A percentile compares a stretch with the other conserved stretches of the same genome.
These are phyloP conservation scores for Mormyrus iriodes DNA, from an alignment of 2,113 vertebrate species.

Conservation along the genomic window DNA sequence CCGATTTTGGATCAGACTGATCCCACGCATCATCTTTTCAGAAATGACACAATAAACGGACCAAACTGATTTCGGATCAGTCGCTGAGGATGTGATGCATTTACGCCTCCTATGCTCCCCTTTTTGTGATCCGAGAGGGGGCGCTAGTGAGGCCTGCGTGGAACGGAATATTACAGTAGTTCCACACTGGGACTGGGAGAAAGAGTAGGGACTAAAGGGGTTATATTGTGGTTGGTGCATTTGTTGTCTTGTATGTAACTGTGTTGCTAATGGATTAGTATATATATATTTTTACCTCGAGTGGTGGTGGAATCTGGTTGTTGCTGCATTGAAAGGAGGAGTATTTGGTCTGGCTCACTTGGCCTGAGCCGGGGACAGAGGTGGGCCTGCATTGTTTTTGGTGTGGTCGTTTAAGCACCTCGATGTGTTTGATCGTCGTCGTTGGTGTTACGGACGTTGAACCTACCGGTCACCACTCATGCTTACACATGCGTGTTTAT, in stretches of 20 bases:
- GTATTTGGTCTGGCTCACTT: constrained; percentile 10
- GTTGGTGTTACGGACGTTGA: neutral
- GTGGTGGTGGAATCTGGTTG: neutral
- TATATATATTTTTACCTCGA: neutral
- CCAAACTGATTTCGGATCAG: neutral
- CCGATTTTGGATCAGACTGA: neutral
- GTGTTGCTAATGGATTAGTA: neutral
- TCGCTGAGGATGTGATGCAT: neutral
- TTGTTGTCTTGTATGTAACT: neutral
- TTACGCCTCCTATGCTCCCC: neutral
- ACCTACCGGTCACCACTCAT: neutral
- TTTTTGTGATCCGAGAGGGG: neutral
- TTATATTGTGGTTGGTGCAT: neutral
- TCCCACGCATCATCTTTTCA: neutral
- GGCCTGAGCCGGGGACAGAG: constrained; percentile 10
- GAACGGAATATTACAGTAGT: constrained; percentile 4
- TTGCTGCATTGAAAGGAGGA: neutral
- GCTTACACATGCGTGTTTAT: neutral
- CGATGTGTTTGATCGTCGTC: neutral
- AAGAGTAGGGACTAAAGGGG: neutral
- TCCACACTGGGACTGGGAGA: constrained; percentile 13
- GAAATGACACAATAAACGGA: neutral
- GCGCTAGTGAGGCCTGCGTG: neutral
- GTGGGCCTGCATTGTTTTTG: constrained; percentile 18
- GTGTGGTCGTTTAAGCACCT: neutral